Evolutionary conservation across 1,140 invertebrate genomes (phyloP).

Genomic region (Saccostrea cuccullata): DNA sequence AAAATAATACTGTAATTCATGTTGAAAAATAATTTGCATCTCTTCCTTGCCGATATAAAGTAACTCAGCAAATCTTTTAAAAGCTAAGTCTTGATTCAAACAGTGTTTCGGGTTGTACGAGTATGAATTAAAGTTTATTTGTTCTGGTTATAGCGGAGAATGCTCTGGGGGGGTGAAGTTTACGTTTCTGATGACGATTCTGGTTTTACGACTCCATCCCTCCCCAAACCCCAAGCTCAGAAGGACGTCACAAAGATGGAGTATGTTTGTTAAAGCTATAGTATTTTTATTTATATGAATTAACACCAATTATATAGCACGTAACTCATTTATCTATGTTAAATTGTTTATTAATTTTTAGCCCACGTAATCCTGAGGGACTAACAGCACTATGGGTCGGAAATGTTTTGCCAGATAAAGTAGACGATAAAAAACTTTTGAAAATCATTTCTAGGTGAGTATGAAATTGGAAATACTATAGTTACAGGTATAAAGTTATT

Average conservation of each 20-base stretch:
- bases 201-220: constrained; percentile 50
- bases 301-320: background rate
- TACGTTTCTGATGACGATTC: constrained; percentile 79
- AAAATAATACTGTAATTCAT: no score
- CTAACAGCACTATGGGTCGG: no score
- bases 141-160: constrained; percentile 67
- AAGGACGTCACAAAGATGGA: constrained; percentile 77
- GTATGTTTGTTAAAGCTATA: constrained; percentile 67
- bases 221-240: constrained; percentile 47
- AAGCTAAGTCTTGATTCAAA: no score
- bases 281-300: no score
- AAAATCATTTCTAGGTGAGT: constrained; percentile 80
- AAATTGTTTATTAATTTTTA: constrained; percentile 61
- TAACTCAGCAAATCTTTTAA: no score
- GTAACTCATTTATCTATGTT: background rate
- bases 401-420: constrained; percentile 79
- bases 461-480: no score
- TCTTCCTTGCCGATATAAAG: no score
- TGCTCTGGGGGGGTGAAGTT: constrained; percentile 72
- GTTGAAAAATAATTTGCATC: no score
- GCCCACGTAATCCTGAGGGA: constrained; percentile 80
- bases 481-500: no score
- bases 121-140: no score
- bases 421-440: constrained; percentile 79
- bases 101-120: no score